Base-by-base conservation (phyloP, 1,140 invertebrate genomes). In the Contarinia nasturtii region DNA sequence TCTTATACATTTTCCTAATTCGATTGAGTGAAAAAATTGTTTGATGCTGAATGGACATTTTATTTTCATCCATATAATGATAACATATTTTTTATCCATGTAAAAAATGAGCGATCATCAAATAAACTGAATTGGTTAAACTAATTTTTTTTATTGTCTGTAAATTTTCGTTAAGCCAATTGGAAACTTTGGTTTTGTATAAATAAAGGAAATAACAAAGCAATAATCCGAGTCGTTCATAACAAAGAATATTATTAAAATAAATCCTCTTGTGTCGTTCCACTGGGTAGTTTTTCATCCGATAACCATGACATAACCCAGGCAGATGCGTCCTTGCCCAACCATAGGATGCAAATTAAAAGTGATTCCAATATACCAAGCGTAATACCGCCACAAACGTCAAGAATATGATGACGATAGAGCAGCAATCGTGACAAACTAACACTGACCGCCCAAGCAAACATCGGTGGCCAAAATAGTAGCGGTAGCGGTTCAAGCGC, bases 371-470 rank as follows among this genome's bases (percentile, higher is more conserved):
- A 19, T n/a, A 85, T 59, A 1, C 91, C 91, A 36, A 94, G 63
- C 2, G 75, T 17, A 33, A 76, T 57, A 18, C 94, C 94, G 43
- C 68, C 77, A 2, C 78, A 11, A 3, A 96, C 77, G 69, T 98
- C 94, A 7, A 89, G 60, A 20, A 96, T 58, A 63, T 90, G 82
- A 66, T 98, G 94, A 49, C 90, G 72, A 45, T 77, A 75, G 48
- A 89, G 63, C 10, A 63, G 46, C 1, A 63, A 45, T 55, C 93
- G 70, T 7, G 90, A 94, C 0, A 86, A 34, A 49, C 74, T 77
- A 2, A 96, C 76, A 20, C 78, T 65, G 1, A 73, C 57, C 5
- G 76, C 69, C 91, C 91, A 95, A 0, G 76, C 70, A 3, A 81
- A 53, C 8, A 91, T 49, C 1, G 80, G 67, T 33, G 72, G 71